Evolutionary conservation across 2,113 vertebrate species (phyloP), one percentile per base, ranked within the genome.

Genomic region (Canis aureus): DNA sequence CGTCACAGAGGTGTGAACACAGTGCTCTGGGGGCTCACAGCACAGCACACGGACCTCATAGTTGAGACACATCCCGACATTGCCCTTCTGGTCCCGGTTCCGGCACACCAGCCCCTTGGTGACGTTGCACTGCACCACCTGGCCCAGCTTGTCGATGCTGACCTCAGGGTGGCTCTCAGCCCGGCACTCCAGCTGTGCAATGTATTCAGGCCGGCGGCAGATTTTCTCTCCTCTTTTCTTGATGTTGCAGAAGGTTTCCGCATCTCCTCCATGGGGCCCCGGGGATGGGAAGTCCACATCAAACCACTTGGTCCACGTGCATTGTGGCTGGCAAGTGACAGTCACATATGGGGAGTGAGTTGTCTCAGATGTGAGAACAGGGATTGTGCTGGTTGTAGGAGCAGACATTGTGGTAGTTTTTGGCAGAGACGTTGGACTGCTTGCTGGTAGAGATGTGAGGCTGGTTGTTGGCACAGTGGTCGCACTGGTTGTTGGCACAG

Each of bases 181-280:
- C 0, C 59, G 97, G 89, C 99, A 99, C 90, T 98, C 74, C 64
- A 98, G 81, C 35, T 1, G 1, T 0, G 57, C 15, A 86, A 99
- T 98, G 51, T 96, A 8, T 38, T 84, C 96, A 0, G 98, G 98
- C 0, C 15, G 88, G 1, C 0, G 60, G n/a, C 99, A 99, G 79
- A 99, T 5, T 0, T 3, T 49, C 66, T 95, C 97, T 1, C 98
- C 98, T 0, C 53, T 93, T 6, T 93, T 96, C 2, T 79, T 6
- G 84, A 99, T 98, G 89, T 98, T 98, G 51, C 91, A 82, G n/a
- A 98, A 98, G 20, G 98, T 98, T 67, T 99, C 98, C 6, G 55
- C 7, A 59, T 99, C 98, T 43, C 98, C 98, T 9, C 98, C 89
- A 2, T 95, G 59, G 0, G 94, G 87, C 8, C 96, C 98, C 0